Evolutionary conservation across 2,888 invertebrate genomes (phyloP), one percentile per base, ranked within the genome.

Genomic region (Tenthredo mesomela): DNA sequence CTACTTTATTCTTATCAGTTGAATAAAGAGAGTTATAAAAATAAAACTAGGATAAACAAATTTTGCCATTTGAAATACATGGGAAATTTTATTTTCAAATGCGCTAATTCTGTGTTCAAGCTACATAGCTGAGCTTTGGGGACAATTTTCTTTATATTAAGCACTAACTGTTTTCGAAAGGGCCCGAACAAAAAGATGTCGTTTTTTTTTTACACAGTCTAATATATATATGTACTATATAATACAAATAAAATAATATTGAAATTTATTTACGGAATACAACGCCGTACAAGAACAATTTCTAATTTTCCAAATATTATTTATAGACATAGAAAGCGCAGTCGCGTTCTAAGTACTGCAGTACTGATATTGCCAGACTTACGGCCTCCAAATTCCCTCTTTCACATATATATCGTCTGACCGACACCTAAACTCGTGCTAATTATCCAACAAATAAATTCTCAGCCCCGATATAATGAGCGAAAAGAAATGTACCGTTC

Each of bases 251-350:
- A 4, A 50, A 50, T 50, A n/a, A 50, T 7, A 5, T 54, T n/a
- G n/a, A 7, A n/a, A 54, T 54, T 54, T 54, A 54, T 54, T 54
- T 54, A n/a, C 6, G 54, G 54, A n/a, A 54, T n/a, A n/a, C 18
- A 50, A 18, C 10, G 3, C 50, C 6, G 18, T n/a, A 50, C 7
- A 6, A n/a, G n/a, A n/a, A n/a, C 6, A n/a, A 7, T 54, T 54
- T 54, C 54, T 54, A 54, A 54, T 54, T 54, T 54, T 54, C 54
- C 54, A n/a, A 54, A 54, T 54, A 54, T n/a, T 54, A 54, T 54
- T 54, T n/a, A 54, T 54, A 54, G 54, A 54, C 54, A 54, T 54
- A 54, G 54, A 54, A 54, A 54, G 54, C n/a, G 54, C n/a, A n/a
- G 54, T 54, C 54, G 18, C 6, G 6, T n/a, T n/a, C 2, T 33